Evolutionary conservation across 2,113 vertebrate genomes (phyloP).

Genomic region (Sylvietta virens): DNA sequence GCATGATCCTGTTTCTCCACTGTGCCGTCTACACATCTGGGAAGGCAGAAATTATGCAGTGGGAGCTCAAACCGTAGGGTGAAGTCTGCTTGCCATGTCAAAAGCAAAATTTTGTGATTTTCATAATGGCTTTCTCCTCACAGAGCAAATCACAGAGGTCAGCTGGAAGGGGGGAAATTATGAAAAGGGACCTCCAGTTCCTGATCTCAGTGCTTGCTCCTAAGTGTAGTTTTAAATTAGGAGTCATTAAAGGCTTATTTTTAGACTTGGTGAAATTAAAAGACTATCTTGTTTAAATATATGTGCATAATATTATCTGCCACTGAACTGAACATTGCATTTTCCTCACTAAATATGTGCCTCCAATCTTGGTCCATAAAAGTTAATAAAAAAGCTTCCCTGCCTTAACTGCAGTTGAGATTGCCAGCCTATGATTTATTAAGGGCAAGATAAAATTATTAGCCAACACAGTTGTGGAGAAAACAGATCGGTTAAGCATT

Average conservation of each 20-base stretch:
- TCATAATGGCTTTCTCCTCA: fast-evolving
- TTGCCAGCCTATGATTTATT: not conserved
- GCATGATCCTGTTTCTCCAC: not conserved
- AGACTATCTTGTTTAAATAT: not conserved
- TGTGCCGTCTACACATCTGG: not conserved
- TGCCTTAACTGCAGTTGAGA: not conserved
- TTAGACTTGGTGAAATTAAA: not conserved
- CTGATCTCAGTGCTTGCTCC: not conserved
- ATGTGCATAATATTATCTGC: not conserved
- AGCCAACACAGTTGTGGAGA: not conserved
- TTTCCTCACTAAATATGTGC: not conserved
- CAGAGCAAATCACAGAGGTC: not conserved
- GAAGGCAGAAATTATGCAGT: not conserved
- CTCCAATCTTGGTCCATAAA: not conserved
- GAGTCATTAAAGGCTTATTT: not conserved
- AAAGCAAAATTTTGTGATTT: not conserved
- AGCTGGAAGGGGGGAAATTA: not conserved
- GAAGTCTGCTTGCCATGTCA: fast-evolving
- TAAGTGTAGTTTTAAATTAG: not conserved
- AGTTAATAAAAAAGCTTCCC: not conserved
- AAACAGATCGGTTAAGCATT: not conserved
- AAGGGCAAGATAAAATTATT: not conserved
- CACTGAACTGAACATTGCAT: not conserved
- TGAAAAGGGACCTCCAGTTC: not conserved
- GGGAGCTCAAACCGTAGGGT: not conserved